Evolutionary conservation across 1,140 invertebrate species (phyloP).

Genomic region (Drosophila jambulina): DNA sequence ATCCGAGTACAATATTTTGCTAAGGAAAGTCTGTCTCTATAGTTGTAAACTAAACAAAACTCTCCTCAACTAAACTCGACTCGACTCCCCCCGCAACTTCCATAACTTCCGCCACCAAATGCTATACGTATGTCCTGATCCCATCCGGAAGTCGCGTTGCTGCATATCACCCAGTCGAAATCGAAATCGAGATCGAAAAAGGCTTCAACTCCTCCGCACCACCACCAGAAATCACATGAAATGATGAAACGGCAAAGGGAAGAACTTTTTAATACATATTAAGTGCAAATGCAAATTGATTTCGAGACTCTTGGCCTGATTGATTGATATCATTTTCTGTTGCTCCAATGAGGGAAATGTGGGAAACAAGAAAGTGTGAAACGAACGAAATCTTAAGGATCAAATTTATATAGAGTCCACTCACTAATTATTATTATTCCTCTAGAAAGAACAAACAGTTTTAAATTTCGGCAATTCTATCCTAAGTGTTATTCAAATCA

Average conservation of each 20-base stretch:
- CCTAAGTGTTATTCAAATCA: constrained; percentile 39
- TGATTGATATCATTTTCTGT: constrained; percentile 35
- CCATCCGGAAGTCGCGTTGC: constrained; percentile 63
- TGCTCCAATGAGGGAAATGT: constrained; percentile 12
- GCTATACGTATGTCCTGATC: constrained; percentile 5
- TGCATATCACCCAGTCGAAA: constrained; percentile 61
- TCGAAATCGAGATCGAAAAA: constrained; percentile 30
- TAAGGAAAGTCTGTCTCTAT: constrained; percentile 71
- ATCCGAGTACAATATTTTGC: constrained; percentile 74
- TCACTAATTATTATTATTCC: constrained; percentile 29
- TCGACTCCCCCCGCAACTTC: constrained; percentile 5
- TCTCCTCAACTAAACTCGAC: constrained; percentile 8
- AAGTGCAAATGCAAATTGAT: constrained; percentile 41
- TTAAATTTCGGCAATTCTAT: constrained; percentile 45
- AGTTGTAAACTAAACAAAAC: constrained; percentile 36
- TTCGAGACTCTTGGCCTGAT: constrained; percentile 16
- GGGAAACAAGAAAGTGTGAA: constrained; percentile 6
- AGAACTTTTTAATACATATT: constrained; percentile 44
- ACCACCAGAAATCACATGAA: constrained; percentile 39
- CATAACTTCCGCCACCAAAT: constrained; percentile 1
- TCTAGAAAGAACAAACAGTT: constrained; percentile 12
- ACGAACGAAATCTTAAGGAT: constrained; percentile 37
- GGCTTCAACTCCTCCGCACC: constrained; percentile 64
- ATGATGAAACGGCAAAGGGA: constrained; percentile 3
- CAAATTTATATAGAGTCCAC: constrained; percentile 40